phyloP scores from a whole-genome alignment of 2,113 vertebrate genomes.

The Ameiurus melas region DNA sequence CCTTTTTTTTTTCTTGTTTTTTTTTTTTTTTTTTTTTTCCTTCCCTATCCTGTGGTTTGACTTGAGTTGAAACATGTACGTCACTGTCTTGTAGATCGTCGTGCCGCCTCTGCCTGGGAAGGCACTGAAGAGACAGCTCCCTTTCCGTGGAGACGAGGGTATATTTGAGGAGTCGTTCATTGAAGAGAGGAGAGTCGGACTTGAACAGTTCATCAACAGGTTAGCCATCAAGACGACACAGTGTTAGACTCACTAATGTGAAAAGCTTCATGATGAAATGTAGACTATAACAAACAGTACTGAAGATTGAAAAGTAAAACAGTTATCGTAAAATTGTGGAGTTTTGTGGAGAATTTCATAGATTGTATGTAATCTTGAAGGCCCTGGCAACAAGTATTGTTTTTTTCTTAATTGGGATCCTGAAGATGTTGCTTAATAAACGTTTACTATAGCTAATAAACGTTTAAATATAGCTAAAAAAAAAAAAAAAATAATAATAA shows the following conservation, averaged over 20 bases:
- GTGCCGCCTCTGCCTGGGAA: slow-evolving; percentile 96
- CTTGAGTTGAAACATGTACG: neutral
- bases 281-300: neutral
- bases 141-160: slow-evolving; percentile 93
- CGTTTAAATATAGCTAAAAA: neutral
- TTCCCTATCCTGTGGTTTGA: neutral
- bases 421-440: neutral
- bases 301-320: neutral
- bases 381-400: neutral
- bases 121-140: slow-evolving; percentile 96
- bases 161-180: slow-evolving; percentile 98
- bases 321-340: neutral
- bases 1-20: neutral
- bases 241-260: neutral
- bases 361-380: neutral
- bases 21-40: neutral
- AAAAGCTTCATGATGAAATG: neutral
- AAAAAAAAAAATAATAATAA: too few relatives aligned
- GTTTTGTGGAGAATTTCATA: neutral
- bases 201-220: slow-evolving; percentile 99
- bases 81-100: slow-evolving; percentile 82
- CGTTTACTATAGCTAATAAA: neutral
- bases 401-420: neutral
- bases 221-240: slow-evolving; percentile 53
- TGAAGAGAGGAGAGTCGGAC: slow-evolving; percentile 90